Percentiles rank a stretch among this genome's conserved stretches.
These are phyloP conservation scores for Masnerella sp. DNA, from an alignment of 2,888 invertebrate genomes.

Conservation along the genomic window DNA sequence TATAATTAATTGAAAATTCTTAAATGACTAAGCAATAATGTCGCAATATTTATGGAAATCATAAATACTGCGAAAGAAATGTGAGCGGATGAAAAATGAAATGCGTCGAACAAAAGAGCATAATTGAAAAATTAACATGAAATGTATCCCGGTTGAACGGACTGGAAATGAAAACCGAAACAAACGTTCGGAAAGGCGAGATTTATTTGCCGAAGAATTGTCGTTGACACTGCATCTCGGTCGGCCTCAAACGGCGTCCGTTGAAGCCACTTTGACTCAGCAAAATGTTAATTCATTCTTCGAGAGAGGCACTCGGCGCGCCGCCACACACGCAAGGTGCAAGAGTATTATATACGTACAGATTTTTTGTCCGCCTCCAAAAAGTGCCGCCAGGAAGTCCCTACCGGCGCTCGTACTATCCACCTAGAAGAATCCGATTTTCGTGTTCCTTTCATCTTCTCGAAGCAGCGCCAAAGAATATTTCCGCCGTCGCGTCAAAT, in stretches of 20 bases:
- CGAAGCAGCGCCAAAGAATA: constrained; percentile 54
- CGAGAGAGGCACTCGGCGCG: constrained; percentile 51
- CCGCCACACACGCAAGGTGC: constrained; percentile 55
- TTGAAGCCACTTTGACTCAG: constrained; percentile 62
- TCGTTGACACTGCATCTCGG: constrained; percentile 45
- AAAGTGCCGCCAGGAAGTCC: constrained; percentile 57
- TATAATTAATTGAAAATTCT: too few species aligned
- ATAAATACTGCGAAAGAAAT: too few species aligned
- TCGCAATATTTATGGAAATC: too few species aligned
- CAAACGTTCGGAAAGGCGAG: constrained; percentile 18
- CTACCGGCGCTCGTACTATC: constrained; percentile 36
- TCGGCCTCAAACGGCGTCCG: constrained; percentile 42
- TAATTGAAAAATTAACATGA: constrained; percentile 25
- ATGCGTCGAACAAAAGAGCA: too few species aligned
- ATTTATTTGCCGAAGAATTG: constrained; percentile 50
- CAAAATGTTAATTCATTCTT: constrained; percentile 63
- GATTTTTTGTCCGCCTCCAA: constrained; percentile 47
- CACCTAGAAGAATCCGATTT: constrained; percentile 51
- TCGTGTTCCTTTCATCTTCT: constrained; percentile 55
- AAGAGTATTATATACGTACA: constrained; percentile 57
- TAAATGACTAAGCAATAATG: too few species aligned
- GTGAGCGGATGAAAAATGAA: too few species aligned
- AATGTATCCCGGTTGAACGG: constrained; percentile 20
- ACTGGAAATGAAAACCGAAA: constrained; percentile 29
- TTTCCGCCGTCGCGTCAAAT: constrained; percentile 37